A percentile compares a stretch with the other conserved stretches of the same genome.
Conservation (phyloP, 1,140 invertebrate genomes). For the Conopomorpha cramerella region DNA sequence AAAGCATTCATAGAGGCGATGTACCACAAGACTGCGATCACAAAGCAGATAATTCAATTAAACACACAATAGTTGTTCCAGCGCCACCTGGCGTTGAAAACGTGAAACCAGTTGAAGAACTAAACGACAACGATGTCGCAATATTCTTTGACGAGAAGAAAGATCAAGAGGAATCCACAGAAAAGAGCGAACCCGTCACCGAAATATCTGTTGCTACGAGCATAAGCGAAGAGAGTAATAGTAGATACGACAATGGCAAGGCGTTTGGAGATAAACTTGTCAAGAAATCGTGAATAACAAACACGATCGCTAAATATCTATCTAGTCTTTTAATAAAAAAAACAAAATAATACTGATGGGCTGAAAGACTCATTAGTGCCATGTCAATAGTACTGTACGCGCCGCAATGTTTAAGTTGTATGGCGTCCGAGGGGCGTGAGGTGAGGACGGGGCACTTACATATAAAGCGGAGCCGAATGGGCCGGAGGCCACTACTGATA, state of each 20-base stretch:
- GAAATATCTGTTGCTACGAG: conserved; percentile 52
- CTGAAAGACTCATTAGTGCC: too few relatives aligned
- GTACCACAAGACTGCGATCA: conserved; percentile 35
- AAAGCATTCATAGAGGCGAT: conserved; percentile 24
- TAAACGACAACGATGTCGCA: conserved; percentile 60
- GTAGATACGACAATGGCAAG: conserved; percentile 5
- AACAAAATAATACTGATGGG: too few relatives aligned
- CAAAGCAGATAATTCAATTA: conserved; percentile 33
- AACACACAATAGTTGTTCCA: conserved; percentile 31
- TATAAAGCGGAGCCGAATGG: too few relatives aligned
- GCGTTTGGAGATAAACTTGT: conserved; percentile 10
- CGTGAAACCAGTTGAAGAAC: conserved; percentile 25
- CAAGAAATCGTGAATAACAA: too few relatives aligned
- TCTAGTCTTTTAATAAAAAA: too few relatives aligned
- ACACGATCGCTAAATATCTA: too few relatives aligned
- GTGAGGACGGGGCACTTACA: too few relatives aligned
- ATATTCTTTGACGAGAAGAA: conserved; percentile 52
- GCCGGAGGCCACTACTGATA: too few relatives aligned
- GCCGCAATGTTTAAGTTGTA: too few relatives aligned
- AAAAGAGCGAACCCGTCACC: conserved; percentile 32
- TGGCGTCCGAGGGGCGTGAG: too few relatives aligned
- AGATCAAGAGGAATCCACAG: conserved; percentile 14
- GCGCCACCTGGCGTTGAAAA: conserved; percentile 22
- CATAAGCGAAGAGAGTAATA: conserved; percentile 23
- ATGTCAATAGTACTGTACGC: too few relatives aligned